phyloP scores from a whole-genome alignment of 2,888 invertebrate genomes.

The Lapara coniferarum region DNA sequence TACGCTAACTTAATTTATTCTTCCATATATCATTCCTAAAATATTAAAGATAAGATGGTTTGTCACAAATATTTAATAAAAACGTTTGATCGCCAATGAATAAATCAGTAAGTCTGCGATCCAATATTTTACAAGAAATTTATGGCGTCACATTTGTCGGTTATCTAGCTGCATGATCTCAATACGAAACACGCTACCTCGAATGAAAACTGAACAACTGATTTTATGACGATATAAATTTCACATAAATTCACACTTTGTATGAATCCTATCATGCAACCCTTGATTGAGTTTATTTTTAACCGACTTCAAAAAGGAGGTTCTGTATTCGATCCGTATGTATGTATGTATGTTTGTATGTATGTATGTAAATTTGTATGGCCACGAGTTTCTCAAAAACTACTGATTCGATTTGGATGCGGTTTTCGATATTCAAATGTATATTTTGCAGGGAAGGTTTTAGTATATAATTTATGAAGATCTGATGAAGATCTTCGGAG shows the following conservation, averaged over 20 bases:
- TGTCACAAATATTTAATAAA: neutral
- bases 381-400: too few species aligned
- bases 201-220: neutral
- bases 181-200: neutral
- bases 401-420: too few species aligned
- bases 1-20: too few species aligned
- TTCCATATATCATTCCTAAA: neutral
- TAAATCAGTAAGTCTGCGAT: neutral
- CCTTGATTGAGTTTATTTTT: neutral
- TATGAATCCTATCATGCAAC: neutral
- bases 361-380: too few species aligned
- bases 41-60: neutral
- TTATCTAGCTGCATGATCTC: slow-evolving; percentile 4
- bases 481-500: too few species aligned
- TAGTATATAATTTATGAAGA: too few species aligned
- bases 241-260: slow-evolving; percentile 1
- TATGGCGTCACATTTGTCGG: slow-evolving; percentile 4
- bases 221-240: slow-evolving; percentile 2
- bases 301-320: too few species aligned
- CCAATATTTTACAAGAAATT: neutral
- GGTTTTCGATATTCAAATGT: too few species aligned
- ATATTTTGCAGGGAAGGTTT: too few species aligned
- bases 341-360: too few species aligned
- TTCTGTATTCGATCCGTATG: too few species aligned
- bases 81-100: neutral